Percentiles rank a stretch among this genome's conserved stretches.
phyloP scores from a whole-genome alignment of 2,797 vertebrate genomes.

The Myoxocephalus aenaeus region DNA sequence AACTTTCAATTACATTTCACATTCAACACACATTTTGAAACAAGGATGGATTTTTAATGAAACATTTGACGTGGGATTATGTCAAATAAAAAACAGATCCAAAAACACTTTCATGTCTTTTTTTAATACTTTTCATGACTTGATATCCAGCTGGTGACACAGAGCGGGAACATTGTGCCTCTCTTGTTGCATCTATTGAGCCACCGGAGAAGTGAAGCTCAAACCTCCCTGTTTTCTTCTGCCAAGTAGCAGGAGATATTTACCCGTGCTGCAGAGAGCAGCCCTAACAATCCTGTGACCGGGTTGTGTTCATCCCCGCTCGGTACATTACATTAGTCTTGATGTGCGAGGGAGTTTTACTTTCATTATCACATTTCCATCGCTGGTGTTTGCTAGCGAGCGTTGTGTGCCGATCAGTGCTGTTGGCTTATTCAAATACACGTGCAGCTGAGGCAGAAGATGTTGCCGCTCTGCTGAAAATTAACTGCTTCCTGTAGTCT shows the following conservation, averaged over 20 bases:
- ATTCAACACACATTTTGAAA: not conserved
- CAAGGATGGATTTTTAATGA: not conserved
- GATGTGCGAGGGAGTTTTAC: conserved; percentile 63
- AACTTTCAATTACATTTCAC: not conserved
- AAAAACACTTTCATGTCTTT: not conserved
- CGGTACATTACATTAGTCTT: conserved; percentile 60
- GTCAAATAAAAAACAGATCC: not conserved
- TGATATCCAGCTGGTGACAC: conserved; percentile 35
- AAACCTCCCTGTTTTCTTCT: conserved; percentile 15
- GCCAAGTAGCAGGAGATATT: conserved; percentile 43
- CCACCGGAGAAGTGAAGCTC: conserved; percentile 16
- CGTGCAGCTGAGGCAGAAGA: conserved; percentile 55
- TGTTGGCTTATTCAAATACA: conserved; percentile 74
- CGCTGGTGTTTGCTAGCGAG: conserved; percentile 53
- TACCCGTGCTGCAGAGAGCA: conserved; percentile 32
- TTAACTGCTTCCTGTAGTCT: conserved; percentile 69
- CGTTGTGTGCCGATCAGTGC: conserved; percentile 59
- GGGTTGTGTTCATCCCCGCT: conserved; percentile 47
- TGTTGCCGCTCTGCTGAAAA: conserved; percentile 58
- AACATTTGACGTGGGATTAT: not conserved
- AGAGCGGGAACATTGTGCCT: conserved; percentile 38
- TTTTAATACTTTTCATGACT: not conserved
- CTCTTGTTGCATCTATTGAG: conserved; percentile 7
- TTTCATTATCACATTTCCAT: conserved; percentile 69
- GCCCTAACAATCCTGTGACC: conserved; percentile 27